Percentiles rank a stretch among this genome's conserved stretches.
phyloP scores from a whole-genome alignment of 2,113 vertebrate genomes.

The Dasyornis broadbenti region DNA sequence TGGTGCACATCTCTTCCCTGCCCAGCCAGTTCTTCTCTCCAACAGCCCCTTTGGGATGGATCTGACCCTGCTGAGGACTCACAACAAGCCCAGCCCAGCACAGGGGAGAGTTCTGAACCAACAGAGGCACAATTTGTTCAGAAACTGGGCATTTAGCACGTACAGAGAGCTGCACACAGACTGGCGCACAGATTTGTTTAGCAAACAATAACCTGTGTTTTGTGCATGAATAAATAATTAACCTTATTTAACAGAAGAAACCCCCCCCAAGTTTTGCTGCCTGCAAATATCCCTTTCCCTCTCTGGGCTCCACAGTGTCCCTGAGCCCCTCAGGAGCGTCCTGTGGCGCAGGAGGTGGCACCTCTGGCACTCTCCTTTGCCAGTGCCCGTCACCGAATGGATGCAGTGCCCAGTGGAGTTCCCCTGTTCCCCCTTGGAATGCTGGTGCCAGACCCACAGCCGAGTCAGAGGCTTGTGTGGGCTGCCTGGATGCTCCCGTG shows the following conservation, averaged over 20 bases:
- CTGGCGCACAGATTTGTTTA: slow-evolving; percentile 54
- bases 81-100: not conserved
- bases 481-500: not conserved
- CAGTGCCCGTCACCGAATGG: rapidly evolving
- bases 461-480: rapidly evolving
- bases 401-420: rapidly evolving
- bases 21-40: not conserved
- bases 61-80: not conserved
- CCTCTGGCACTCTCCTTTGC: not conserved
- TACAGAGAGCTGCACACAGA: not conserved
- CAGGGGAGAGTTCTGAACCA: not conserved
- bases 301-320: not conserved
- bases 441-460: not conserved
- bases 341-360: not conserved
- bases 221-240: slow-evolving; percentile 40
- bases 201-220: slow-evolving; percentile 59
- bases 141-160: not conserved
- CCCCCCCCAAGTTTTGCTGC: not conserved
- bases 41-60: rapidly evolving
- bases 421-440: not conserved
- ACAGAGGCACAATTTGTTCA: not conserved
- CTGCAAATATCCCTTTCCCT: not conserved
- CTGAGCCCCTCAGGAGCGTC: rapidly evolving
- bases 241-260: slow-evolving; percentile 25
- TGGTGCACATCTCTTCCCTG: not conserved